phyloP scores from a whole-genome alignment of 2,113 vertebrate genomes.

The Scytalopus superciliaris region DNA sequence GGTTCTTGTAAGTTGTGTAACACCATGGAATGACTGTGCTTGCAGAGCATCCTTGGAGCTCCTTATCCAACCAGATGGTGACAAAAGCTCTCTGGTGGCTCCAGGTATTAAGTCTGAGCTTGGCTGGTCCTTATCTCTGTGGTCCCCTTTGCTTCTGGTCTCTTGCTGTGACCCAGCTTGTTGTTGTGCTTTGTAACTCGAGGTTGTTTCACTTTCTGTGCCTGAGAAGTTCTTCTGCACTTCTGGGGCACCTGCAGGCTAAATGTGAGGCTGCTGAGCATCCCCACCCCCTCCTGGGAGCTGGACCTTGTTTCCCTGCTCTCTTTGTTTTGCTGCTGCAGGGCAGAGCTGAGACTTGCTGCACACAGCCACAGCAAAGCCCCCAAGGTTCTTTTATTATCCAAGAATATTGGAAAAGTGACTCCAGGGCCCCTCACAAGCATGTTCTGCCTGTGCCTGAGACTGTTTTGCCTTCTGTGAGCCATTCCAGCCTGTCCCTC shows the following conservation, averaged over 20 bases:
- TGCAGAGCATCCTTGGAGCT: not conserved
- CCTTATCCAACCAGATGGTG: not conserved
- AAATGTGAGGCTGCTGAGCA: rapidly evolving
- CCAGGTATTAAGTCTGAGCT: not conserved
- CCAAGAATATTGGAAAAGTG: not conserved
- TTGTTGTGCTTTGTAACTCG: not conserved
- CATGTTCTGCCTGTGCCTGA: not conserved
- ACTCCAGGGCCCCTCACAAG: not conserved
- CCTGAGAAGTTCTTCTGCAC: not conserved
- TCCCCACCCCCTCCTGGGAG: not conserved
- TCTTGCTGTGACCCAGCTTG: not conserved
- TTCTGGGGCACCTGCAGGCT: not conserved
- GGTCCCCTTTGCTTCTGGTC: not conserved
- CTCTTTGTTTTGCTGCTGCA: not conserved
- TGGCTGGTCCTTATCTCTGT: rapidly evolving
- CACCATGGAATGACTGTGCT: not conserved
- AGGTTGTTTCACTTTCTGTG: not conserved
- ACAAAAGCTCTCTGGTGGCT: not conserved
- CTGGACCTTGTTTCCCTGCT: not conserved
- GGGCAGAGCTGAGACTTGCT: not conserved
- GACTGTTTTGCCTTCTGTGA: not conserved
- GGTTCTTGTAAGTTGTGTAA: not conserved
- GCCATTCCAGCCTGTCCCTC: not conserved
- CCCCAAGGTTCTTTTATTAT: not conserved
- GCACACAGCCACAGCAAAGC: not conserved